These are phyloP conservation scores for Phylloscopus collybita DNA, from an alignment of 2,797 vertebrate species.

Conservation along the genomic window DNA sequence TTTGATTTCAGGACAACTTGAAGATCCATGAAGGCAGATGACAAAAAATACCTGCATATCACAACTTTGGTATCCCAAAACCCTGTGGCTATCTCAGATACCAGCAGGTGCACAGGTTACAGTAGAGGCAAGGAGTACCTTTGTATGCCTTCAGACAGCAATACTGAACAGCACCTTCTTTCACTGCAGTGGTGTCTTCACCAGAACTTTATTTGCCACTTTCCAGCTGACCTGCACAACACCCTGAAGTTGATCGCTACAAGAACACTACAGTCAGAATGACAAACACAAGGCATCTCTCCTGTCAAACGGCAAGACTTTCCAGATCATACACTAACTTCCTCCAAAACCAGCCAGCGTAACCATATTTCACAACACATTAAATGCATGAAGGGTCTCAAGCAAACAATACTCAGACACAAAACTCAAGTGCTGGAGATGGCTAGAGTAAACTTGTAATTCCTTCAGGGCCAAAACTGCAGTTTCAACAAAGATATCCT, in stretches of 20 bases:
- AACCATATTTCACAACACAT: not conserved
- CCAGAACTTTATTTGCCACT: not conserved
- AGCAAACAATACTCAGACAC: not conserved
- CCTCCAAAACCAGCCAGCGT: not conserved
- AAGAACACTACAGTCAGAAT: not conserved
- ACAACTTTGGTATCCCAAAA: not conserved
- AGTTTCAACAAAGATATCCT: not conserved
- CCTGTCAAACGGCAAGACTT: not conserved
- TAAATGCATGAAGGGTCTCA: not conserved
- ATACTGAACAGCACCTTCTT: not conserved
- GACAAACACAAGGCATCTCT: not conserved
- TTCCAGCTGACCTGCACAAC: not conserved
- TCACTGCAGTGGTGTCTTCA: not conserved
- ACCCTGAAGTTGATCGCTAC: not conserved
- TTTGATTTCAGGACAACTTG: not conserved
- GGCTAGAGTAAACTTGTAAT: not conserved
- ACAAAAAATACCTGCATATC: not conserved
- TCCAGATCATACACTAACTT: not conserved
- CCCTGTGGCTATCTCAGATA: not conserved
- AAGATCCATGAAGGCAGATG: not conserved
- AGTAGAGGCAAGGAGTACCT: not conserved
- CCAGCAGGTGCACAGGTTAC: accelerated
- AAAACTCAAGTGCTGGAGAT: not conserved
- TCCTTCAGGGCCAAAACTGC: not conserved
- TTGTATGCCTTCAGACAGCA: not conserved